Evolutionary conservation across 2,113 vertebrate genomes (phyloP).

Genomic region (Silurus asotus): DNA sequence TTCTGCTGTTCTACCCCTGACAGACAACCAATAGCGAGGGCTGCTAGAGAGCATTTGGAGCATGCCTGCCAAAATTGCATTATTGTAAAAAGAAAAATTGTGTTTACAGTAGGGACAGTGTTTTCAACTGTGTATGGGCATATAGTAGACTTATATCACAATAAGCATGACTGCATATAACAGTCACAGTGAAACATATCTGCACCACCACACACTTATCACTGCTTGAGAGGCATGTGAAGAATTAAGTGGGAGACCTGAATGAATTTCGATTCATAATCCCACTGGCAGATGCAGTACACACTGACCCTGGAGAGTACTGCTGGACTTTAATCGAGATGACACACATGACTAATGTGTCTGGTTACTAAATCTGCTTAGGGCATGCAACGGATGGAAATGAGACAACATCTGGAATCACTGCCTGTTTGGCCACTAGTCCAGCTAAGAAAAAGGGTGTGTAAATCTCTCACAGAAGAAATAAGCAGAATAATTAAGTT

Average conservation of each 20-base stretch:
- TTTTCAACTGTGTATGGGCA: not conserved
- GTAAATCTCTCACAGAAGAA: constrained; percentile 30
- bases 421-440: constrained; percentile 17
- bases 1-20: constrained; percentile 42
- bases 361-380: constrained; percentile 30
- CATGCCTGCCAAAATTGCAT: not conserved
- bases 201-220: constrained; percentile 22
- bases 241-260: constrained; percentile 35
- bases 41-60: not conserved
- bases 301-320: constrained; percentile 33
- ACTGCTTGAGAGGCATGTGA: constrained; percentile 14
- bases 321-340: constrained; percentile 46
- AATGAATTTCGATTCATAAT: constrained; percentile 44
- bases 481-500: constrained; percentile 39
- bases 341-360: constrained; percentile 34
- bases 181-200: not conserved
- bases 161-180: constrained; percentile 27
- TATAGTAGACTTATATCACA: constrained; percentile 5
- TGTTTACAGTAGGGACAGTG: not conserved
- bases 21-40: constrained; percentile 5
- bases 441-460: not conserved
- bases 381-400: not conserved
- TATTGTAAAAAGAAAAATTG: constrained; percentile 2
- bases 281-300: constrained; percentile 25
- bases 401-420: constrained; percentile 24